A percentile compares a stretch with the other conserved stretches of the same genome.
phyloP scores from a whole-genome alignment of 2,888 invertebrate species.

The Drosophila mimetica region DNA sequence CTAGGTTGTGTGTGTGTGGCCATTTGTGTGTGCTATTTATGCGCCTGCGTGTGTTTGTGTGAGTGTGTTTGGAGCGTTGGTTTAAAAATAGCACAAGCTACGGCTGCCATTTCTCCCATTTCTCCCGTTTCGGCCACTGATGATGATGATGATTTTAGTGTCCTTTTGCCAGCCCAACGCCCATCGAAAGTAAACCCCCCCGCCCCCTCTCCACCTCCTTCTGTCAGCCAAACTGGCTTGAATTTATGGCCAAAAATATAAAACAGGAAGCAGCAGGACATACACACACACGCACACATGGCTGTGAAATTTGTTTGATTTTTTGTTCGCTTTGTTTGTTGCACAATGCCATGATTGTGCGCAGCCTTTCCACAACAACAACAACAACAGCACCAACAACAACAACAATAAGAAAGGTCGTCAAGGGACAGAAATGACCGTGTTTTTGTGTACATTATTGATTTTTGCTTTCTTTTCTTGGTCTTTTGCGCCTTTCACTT shows the following conservation, averaged over 20 bases:
- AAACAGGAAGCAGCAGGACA: conserved; percentile 66
- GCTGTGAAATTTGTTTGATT: conserved; percentile 70
- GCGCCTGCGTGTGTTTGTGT: conserved; percentile 70
- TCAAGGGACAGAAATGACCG: conserved; percentile 56
- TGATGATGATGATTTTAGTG: conserved; percentile 48
- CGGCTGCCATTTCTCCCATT: conserved; percentile 57
- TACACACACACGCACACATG: conserved; percentile 24
- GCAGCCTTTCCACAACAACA: conserved; percentile 41
- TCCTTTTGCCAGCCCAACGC: conserved; percentile 76
- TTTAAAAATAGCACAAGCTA: conserved; percentile 79
- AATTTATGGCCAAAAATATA: conserved; percentile 77
- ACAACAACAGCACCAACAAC: conserved; percentile 14
- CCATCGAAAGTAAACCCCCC: conserved; percentile 44
- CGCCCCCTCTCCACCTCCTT: conserved; percentile 13
- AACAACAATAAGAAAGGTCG: conserved; percentile 52
- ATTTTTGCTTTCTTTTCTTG: conserved; percentile 68
- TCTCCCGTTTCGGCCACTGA: conserved; percentile 18
- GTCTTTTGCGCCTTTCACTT: conserved; percentile 53
- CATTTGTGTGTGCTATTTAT: conserved; percentile 68
- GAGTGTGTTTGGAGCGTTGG: conserved; percentile 53
- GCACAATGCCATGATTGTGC: conserved; percentile 74
- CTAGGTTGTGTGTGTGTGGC: conserved; percentile 30
- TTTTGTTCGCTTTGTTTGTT: conserved; percentile 47
- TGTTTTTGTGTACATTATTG: conserved; percentile 69
- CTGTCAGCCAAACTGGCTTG: conserved; percentile 66